Evolutionary conservation across 2,113 vertebrate genomes (phyloP), one percentile per base, ranked within the genome.

Genomic region (Scatophagus argus): DNA sequence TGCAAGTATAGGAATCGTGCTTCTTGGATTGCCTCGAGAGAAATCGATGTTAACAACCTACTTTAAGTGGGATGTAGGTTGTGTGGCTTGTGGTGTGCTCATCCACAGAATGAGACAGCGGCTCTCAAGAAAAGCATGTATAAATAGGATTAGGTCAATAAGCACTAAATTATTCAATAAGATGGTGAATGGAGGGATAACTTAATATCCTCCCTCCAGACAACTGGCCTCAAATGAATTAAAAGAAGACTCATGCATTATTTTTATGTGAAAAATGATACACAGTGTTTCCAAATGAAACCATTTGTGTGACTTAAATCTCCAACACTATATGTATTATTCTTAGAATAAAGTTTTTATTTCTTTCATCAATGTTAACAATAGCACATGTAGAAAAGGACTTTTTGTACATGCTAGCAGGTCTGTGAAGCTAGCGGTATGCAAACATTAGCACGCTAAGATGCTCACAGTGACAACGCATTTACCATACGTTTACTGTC

Each of bases 141-240:
- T 87, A 78, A 92, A 92, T 86, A 92, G 86, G 62, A 47, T 76
- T 72, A 88, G 74, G 81, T 92, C 92, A 89, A 92, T 92, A 93
- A 82, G 74, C 90, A 84, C 90, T 94, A 85, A 94, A 94, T 93
- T 89, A 94, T 93, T 93, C 89, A 94, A 74, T 69, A 81, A 80
- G 79, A 79, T 77, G 77, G 67, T 88, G 69, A 91, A 88, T 51
- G 55, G 51, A 83, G 61, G 61, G 56, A 85, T 87, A 89, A 92
- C 60, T 83, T 82, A 77, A 92, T 88, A 87, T 76, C 59, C 44
- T 66, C 66, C 72, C 29, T 21, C 27, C 59, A 67, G 49, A 56
- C 32, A 71, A 64, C 16, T 55, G 68, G 12, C 52, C 52, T 83
- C 44, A 41, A 54, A 56, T 69, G 13, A 65, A 82, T 83, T 29